Conservation (phyloP, 2,888 invertebrate species). For the Pseudococcus viburni region DNA sequence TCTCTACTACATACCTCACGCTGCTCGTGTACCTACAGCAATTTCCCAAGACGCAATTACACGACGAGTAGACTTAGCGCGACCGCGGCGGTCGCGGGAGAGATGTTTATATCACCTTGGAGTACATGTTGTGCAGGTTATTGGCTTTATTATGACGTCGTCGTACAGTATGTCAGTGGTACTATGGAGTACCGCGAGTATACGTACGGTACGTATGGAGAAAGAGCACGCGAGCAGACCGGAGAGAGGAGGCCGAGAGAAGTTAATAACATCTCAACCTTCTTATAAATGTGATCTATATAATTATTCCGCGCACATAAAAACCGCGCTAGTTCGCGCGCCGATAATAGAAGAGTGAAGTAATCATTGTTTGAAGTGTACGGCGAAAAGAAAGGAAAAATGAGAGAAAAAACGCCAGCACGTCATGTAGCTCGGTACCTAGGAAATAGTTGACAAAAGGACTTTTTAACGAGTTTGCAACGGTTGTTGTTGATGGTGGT, state of each 20-base stretch:
- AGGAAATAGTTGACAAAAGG: conserved; percentile 52
- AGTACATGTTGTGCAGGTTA: conserved; percentile 57
- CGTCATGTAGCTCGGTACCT: not conserved
- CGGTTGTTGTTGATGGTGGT: not conserved
- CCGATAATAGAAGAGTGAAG: conserved; percentile 53
- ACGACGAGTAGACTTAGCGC: not conserved
- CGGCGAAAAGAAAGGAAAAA: not conserved
- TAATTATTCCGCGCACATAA: conserved; percentile 50
- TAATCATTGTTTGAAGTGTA: conserved; percentile 45
- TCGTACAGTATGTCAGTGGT: conserved; percentile 25
- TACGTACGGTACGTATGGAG: not conserved
- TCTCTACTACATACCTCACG: not conserved
- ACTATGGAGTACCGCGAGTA: not conserved
- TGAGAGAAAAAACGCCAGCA: not conserved
- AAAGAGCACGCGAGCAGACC: not conserved
- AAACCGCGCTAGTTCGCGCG: conserved; percentile 30
- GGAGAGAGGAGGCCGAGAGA: not conserved
- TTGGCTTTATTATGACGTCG: conserved; percentile 57
- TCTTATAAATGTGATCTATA: conserved; percentile 49
- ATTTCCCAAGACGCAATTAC: conserved; percentile 37
- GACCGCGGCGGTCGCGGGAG: not conserved
- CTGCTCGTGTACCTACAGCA: not conserved
- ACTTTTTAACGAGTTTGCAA: conserved; percentile 43
- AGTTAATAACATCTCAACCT: conserved; percentile 55
- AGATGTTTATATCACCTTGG: conserved; percentile 56